phyloP scores from a whole-genome alignment of 2,113 vertebrate genomes.

The Eclectus roratus region DNA sequence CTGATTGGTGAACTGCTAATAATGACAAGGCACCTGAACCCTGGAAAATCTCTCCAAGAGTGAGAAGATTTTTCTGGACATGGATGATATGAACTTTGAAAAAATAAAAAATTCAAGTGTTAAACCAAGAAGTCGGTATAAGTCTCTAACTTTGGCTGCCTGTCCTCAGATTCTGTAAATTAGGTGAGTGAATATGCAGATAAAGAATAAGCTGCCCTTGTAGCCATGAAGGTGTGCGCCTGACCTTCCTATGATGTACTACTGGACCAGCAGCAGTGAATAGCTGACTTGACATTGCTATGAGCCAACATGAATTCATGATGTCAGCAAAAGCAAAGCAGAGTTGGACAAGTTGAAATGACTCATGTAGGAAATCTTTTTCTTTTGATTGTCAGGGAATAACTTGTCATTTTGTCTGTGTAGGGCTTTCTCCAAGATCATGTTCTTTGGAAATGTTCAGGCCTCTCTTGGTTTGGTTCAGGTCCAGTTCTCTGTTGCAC shows the following conservation, averaged over 20 bases:
- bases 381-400: background rate
- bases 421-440: background rate
- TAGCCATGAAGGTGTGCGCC: background rate
- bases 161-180: background rate
- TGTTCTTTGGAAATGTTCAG: background rate
- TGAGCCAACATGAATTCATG: background rate
- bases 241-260: background rate
- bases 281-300: background rate
- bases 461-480: background rate
- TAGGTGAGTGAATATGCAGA: background rate
- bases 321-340: background rate
- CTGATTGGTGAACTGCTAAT: background rate
- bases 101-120: background rate
- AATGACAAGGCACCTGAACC: accelerated
- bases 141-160: background rate
- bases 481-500: background rate
- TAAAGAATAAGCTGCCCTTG: background rate
- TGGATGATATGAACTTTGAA: background rate
- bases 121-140: background rate
- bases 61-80: background rate
- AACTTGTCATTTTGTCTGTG: background rate
- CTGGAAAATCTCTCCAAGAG: background rate
- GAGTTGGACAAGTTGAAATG: background rate
- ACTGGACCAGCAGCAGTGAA: background rate
- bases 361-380: background rate